Evolutionary conservation across 1,140 invertebrate genomes (phyloP), one percentile per base, ranked within the genome.

Genomic region (Conus betulinus): DNA sequence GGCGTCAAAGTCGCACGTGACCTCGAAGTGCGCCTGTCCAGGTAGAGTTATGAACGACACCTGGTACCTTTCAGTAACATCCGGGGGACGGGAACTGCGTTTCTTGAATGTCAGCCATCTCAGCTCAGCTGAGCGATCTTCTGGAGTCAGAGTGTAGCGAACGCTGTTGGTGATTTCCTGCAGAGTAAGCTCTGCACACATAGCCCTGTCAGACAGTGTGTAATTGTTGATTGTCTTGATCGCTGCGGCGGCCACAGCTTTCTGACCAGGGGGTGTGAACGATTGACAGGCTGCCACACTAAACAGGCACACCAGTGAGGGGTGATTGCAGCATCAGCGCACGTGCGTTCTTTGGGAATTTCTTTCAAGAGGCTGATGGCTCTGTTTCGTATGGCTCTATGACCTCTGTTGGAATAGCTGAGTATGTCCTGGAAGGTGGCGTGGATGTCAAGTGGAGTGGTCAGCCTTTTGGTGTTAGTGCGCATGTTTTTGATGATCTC

Each of bases 271-370:
- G 57, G 7, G 78, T 87, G 53, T 11, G 76, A 51, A 7, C 4
- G 51, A 15, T 87, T 67, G 20, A 88, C 71, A 27, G 71, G 53
- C 89, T 97, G 93, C 98, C 98, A 98, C 5, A 96, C 96, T 8
- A 99, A 95, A 93, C 98, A 99, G 23, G 98, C 97, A 92, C 98
- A 99, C 98, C 98, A 99, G 95, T 99, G 98, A 0, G 98, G 97
- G 93, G 98, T 97, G 85, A 99, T 98, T 67, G 97, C 97, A 7
- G 98, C 98, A 94, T 98, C 97, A 23, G 96, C 96, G 93, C 98
- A 99, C 5, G 97, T 97, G 81, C 98, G 96, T 79, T 97, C 96
- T 88, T 97, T 96, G 15, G 95, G 94, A 57, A 95, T 94, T 84
- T 93, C 87, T 20, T 89, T 92, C 92, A 98, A 97, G 52, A 98